Evolutionary conservation across 2,797 vertebrate genomes (phyloP).

Genomic region (Periparus ater): DNA sequence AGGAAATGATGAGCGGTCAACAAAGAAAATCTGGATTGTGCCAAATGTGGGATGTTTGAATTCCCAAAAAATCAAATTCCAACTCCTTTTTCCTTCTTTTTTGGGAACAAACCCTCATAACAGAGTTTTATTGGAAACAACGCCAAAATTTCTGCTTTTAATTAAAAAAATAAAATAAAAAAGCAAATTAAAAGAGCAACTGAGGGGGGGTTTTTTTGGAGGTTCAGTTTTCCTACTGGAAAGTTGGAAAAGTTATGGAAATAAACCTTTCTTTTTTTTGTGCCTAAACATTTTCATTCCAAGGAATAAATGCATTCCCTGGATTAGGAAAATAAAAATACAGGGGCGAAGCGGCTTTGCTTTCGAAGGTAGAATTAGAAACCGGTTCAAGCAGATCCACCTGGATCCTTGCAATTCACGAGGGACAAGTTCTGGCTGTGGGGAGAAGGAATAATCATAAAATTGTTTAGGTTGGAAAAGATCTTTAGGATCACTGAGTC

Average conservation of each 20-base stretch:
- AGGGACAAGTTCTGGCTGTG: too few species aligned
- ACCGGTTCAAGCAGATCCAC: not conserved
- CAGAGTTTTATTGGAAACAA: not conserved
- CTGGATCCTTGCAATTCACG: too few species aligned
- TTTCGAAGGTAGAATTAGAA: not conserved
- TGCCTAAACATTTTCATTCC: not conserved
- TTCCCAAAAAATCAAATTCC: not conserved
- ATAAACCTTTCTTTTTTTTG: not conserved
- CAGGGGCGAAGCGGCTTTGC: not conserved
- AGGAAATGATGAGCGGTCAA: not conserved
- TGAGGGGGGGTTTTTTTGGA: not conserved
- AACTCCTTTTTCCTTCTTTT: not conserved
- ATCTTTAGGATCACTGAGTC: too few species aligned
- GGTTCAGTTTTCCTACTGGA: conserved; percentile 18
- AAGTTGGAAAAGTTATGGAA: conserved; percentile 37
- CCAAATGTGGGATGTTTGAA: not conserved
- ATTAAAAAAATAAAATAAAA: not conserved
- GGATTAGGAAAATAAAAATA: not conserved
- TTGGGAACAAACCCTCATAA: not conserved
- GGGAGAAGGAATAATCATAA: too few species aligned
- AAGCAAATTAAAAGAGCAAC: not conserved
- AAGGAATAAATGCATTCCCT: not conserved
- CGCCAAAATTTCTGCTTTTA: not conserved
- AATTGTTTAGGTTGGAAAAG: too few species aligned
- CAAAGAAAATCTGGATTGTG: not conserved